phyloP scores from a whole-genome alignment of 2,113 vertebrate genomes.

The Epinephelus lanceolatus region DNA sequence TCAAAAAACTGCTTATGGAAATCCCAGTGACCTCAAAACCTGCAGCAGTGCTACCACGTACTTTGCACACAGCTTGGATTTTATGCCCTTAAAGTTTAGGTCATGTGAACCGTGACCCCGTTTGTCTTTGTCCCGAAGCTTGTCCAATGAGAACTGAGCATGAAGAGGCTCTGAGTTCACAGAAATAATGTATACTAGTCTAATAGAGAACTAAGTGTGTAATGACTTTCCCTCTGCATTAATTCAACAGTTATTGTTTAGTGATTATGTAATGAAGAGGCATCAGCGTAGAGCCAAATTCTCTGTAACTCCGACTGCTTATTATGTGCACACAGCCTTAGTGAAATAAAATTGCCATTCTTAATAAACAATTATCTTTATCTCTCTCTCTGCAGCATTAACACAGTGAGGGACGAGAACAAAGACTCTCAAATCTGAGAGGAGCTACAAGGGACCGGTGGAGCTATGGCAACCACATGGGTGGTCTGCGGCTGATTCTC shows the following conservation, averaged over 20 bases:
- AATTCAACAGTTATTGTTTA: neutral
- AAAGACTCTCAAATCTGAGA: neutral
- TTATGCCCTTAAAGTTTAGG: neutral
- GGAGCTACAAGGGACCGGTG: neutral
- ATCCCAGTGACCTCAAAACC: neutral
- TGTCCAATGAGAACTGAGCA: neutral
- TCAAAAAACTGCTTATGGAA: conserved; percentile 7
- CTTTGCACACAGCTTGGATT: neutral
- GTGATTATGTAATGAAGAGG: neutral
- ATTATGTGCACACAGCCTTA: too few species aligned
- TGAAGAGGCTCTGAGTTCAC: neutral
- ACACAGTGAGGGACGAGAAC: neutral
- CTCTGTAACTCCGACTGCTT: too few species aligned
- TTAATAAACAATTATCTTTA: neutral
- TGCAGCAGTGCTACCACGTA: neutral
- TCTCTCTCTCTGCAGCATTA: neutral
- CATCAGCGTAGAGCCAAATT: too few species aligned
- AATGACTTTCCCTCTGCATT: neutral
- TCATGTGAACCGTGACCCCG: neutral
- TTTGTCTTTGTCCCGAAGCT: neutral
- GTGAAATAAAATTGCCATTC: neutral
- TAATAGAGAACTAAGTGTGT: neutral
- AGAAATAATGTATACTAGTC: too few species aligned
- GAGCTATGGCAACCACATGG: conserved; percentile 28
- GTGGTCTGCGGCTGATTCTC: conserved; percentile 28